These are phyloP conservation scores for Acropora tenuis DNA, from an alignment of 64 coral and sea anemone genomes.

Conservation along the genomic window DNA sequence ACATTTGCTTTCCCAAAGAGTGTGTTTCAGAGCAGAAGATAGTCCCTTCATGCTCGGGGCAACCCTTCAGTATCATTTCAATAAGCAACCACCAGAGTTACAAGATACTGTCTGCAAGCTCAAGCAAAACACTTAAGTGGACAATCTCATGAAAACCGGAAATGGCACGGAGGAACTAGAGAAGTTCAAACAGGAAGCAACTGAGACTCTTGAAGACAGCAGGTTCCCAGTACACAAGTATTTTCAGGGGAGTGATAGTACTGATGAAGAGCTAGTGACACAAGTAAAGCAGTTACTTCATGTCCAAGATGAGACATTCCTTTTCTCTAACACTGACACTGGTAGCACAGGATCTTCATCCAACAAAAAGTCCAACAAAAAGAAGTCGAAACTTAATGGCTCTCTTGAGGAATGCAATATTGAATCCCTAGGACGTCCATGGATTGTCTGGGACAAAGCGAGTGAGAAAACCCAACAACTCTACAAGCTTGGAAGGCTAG, in stretches of 20 bases:
- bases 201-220: no score
- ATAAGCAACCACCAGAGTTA: neutral
- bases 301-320: conserved; percentile 50
- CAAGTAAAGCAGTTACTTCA: conserved; percentile 46
- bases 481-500: conserved; percentile 15
- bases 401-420: conserved; percentile 42
- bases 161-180: no score
- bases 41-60: conserved; percentile 46
- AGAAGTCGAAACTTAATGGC: conserved; percentile 36
- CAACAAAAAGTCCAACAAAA: conserved; percentile 17
- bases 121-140: neutral
- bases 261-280: conserved; percentile 39
- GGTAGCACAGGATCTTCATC: conserved; percentile 31
- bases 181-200: no score
- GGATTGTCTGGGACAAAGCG: conserved; percentile 51
- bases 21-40: conserved; percentile 38
- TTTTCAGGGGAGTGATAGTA: conserved; percentile 38
- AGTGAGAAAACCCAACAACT: conserved; percentile 51
- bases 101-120: conserved; percentile 6
- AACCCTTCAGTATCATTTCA: conserved; percentile 30
- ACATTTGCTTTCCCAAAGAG: conserved; percentile 28
- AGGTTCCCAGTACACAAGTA: neutral
- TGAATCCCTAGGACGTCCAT: conserved; percentile 40
- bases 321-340: conserved; percentile 18
- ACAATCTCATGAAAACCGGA: no score